Conservation (phyloP, 1,140 invertebrate genomes). For the Listronotus oregonensis region DNA sequence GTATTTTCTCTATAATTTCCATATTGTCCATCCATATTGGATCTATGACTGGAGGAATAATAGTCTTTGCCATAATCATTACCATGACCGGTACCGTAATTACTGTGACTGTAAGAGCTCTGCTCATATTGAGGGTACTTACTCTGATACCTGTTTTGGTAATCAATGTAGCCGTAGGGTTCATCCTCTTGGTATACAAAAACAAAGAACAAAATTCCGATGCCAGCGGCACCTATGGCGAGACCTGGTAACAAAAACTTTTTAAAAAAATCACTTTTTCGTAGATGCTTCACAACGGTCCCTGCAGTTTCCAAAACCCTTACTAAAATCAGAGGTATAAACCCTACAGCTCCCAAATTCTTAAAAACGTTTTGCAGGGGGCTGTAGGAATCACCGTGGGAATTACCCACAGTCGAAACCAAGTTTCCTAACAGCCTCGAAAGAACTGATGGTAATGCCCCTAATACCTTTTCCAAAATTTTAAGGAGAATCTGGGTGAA, state of each 20-base stretch:
- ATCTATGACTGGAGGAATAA: too few relatives aligned
- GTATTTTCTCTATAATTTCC: too few relatives aligned
- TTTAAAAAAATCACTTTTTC: slow-evolving; percentile 46
- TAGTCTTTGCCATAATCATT: too few relatives aligned
- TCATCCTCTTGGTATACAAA: slow-evolving; percentile 30
- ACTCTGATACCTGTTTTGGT: neutral
- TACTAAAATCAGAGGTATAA: slow-evolving; percentile 45
- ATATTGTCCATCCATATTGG: too few relatives aligned
- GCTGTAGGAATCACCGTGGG: slow-evolving; percentile 35
- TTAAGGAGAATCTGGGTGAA: slow-evolving; percentile 43
- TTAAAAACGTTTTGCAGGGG: slow-evolving; percentile 29
- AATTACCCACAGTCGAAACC: slow-evolving; percentile 28
- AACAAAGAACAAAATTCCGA: slow-evolving; percentile 47
- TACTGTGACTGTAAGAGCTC: neutral
- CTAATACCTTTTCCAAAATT: slow-evolving; percentile 49
- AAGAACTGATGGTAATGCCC: slow-evolving; percentile 41
- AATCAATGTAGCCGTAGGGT: slow-evolving; percentile 17
- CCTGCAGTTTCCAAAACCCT: slow-evolving; percentile 42
- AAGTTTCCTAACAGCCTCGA: slow-evolving; percentile 41
- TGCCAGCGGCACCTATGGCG: slow-evolving; percentile 40
- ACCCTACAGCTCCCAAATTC: slow-evolving; percentile 36
- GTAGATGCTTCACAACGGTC: slow-evolving; percentile 42
- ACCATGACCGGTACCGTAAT: neutral
- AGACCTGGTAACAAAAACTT: slow-evolving; percentile 47
- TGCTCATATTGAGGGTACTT: slow-evolving; percentile 4